phyloP scores from a whole-genome alignment of 2,888 invertebrate species.

The Apomyelois bistriatella region DNA sequence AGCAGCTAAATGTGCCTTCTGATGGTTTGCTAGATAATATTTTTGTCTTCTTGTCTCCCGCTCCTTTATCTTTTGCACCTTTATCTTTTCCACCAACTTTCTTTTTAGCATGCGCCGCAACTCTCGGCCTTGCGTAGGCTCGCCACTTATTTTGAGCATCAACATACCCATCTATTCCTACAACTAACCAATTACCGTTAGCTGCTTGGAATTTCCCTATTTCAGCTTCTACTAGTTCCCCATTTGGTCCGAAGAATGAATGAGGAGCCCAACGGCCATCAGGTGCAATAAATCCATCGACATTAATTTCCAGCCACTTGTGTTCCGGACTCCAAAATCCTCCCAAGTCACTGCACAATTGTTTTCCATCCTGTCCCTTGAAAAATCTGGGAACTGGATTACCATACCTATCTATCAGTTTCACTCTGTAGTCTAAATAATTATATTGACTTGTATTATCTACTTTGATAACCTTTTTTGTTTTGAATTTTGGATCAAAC shows the following conservation, averaged over 20 bases:
- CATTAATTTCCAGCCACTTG: conserved; percentile 66
- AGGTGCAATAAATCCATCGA: conserved; percentile 61
- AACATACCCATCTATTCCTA: conserved; percentile 66
- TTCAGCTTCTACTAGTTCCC: conserved; percentile 54
- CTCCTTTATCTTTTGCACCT: conserved; percentile 10
- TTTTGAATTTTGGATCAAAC: conserved; percentile 51
- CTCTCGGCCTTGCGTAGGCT: conserved; percentile 41
- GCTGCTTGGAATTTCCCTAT: conserved; percentile 56
- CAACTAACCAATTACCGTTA: conserved; percentile 51
- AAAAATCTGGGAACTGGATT: conserved; percentile 66
- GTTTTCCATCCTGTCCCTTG: conserved; percentile 64
- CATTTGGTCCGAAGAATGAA: conserved; percentile 54
- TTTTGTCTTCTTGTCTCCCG: conserved; percentile 31
- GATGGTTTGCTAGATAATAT: conserved; percentile 31
- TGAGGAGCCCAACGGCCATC: conserved; percentile 66
- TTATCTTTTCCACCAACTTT: conserved; percentile 14
- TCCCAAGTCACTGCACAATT: conserved; percentile 68
- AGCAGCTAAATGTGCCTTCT: conserved; percentile 61
- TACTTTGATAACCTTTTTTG: conserved; percentile 43
- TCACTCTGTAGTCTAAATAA: conserved; percentile 64
- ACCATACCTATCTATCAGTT: conserved; percentile 55
- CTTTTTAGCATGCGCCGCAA: conserved; percentile 20
- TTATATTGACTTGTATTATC: conserved; percentile 56
- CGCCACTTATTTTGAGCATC: conserved; percentile 55
- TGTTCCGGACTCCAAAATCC: conserved; percentile 64